Evolutionary conservation across 2,888 invertebrate genomes (phyloP).

Genomic region (Harmothoe impar): DNA sequence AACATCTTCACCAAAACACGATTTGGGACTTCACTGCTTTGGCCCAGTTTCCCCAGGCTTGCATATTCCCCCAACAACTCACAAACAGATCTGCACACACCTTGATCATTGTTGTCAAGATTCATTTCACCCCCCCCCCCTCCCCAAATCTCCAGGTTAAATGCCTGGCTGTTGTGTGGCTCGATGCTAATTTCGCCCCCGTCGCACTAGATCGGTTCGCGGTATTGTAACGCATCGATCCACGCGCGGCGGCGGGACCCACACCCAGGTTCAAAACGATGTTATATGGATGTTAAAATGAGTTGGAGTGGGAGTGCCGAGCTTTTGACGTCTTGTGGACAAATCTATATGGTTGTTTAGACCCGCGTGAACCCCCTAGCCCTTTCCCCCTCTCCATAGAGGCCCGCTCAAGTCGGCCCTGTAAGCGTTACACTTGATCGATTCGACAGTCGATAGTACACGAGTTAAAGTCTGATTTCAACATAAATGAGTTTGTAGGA

Average conservation of each 20-base stretch:
- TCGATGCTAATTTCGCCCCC: background rate
- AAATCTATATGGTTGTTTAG: background rate
- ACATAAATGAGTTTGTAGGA: constrained; percentile 55
- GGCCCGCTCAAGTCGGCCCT: constrained; percentile 22
- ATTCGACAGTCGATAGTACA: constrained; percentile 37
- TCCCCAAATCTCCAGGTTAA: background rate
- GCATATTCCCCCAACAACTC: too few species aligned
- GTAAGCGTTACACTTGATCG: constrained; percentile 47
- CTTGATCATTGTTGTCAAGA: too few species aligned
- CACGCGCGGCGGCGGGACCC: background rate
- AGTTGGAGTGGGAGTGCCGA: background rate
- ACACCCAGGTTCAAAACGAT: background rate
- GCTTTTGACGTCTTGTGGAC: constrained; percentile 14
- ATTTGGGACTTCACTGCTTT: too few species aligned
- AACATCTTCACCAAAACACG: too few species aligned
- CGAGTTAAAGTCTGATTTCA: constrained; percentile 55
- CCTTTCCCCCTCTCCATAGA: background rate
- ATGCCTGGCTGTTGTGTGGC: background rate
- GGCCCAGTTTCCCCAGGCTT: too few species aligned
- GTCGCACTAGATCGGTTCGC: background rate
- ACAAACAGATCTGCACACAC: too few species aligned
- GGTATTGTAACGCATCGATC: constrained; percentile 21
- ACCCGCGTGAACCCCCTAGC: background rate
- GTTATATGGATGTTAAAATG: constrained; percentile 23
- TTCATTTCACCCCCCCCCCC: background rate